Evolutionary conservation across 64 coral and sea anemone genomes (phyloP), one percentile per base, ranked within the genome.

Genomic region (Montipora sp.): DNA sequence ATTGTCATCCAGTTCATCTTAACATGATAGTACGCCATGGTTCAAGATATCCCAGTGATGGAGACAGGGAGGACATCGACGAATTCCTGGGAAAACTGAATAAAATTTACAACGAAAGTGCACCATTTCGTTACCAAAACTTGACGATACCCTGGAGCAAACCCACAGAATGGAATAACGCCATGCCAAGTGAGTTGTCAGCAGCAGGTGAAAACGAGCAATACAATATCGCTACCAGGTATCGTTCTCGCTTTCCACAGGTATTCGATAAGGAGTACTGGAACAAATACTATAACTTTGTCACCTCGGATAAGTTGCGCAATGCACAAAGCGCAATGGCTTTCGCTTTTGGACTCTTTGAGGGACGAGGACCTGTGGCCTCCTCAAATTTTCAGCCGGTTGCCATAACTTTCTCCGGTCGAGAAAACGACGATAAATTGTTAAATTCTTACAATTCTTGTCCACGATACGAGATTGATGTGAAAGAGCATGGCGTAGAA

Each of bases 331-430:
- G 91, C 48, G 95, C 91, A 13, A 74, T 83, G n/a, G 49, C 95
- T 7, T 96, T 96, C 79, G 92, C 91, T 63, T 90, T 74, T 60
- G 91, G 95, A 16, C 47, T 96, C 3, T 96, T 96, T 75, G 91
- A 93, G 90, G 80, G 74, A 8, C 66, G 21, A 23, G 87, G 95
- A 47, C 75, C 53, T 13, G 71, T 93, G 8, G 87, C 75, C 10
- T 57, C 48, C 59, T 70, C 75, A 15, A 93, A 83, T 15, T 96
- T 89, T 47, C 95, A 93, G 50, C 91, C 95, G 3, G 78, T 96
- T 24, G 91, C 80, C 59, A 75, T 96, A 10, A 51, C 59, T 3
- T 87, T 90, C 18, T 86, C 95, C 48, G 92, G 88, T 58, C 73
- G 59, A 3, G 77, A 79, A 76, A 48, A 85, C 7, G 74, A 94